These are phyloP conservation scores for Dichetophora obliterata DNA, from an alignment of 2,888 invertebrate species.

Conservation along the genomic window DNA sequence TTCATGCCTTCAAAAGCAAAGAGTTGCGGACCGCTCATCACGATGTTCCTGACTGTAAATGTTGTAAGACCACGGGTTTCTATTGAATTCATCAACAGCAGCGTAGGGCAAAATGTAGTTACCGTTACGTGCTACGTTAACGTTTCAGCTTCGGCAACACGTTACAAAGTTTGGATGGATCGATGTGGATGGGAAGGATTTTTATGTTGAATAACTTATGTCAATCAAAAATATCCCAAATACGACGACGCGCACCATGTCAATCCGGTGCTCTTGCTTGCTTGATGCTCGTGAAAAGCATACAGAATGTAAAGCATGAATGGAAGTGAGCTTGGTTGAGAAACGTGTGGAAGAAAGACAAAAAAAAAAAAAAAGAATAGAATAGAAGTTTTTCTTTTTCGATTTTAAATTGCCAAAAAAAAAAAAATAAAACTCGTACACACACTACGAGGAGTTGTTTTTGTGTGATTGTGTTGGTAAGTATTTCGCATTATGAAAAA, in stretches of 20 bases:
- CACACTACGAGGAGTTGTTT: not conserved
- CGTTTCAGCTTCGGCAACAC: not conserved
- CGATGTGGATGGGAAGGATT: not conserved
- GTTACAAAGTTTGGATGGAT: not conserved
- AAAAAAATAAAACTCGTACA: not conserved
- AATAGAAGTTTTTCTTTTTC: slow-evolving; percentile 57
- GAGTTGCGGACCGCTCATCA: not conserved
- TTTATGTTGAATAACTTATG: slow-evolving; percentile 56
- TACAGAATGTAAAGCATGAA: slow-evolving; percentile 41
- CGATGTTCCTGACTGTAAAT: not conserved
- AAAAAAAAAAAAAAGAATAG: too few relatives aligned
- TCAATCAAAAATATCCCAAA: slow-evolving; percentile 64
- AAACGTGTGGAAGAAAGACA: slow-evolving; percentile 55
- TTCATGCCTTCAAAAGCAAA: slow-evolving; percentile 63
- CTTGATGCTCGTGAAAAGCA: slow-evolving; percentile 34
- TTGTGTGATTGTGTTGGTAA: not conserved
- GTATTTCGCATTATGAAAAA: slow-evolving; percentile 32
- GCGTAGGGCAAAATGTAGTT: slow-evolving; percentile 12
- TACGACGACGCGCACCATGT: not conserved
- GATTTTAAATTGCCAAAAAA: slow-evolving; percentile 65
- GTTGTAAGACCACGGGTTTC: not conserved
- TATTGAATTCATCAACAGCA: not conserved
- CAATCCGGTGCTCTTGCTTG: not conserved
- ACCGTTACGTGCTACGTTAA: slow-evolving; percentile 30
- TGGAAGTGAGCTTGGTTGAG: slow-evolving; percentile 42